Evolutionary conservation across 2,113 vertebrate genomes (phyloP).

Genomic region (Pollimyrus isidori): DNA sequence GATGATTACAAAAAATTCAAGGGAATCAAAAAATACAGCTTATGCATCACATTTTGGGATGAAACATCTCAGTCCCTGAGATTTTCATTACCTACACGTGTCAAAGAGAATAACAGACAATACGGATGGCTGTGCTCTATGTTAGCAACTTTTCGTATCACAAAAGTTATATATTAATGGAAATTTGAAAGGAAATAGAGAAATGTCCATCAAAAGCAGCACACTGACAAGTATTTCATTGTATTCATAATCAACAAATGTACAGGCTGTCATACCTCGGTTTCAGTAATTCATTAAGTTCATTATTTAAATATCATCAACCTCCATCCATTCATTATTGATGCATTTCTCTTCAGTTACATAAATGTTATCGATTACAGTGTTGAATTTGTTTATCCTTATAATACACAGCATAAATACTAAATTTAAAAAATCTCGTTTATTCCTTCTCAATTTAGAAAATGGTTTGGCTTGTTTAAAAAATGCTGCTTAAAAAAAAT

Average conservation of each 20-base stretch:
- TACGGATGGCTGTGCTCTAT: not conserved
- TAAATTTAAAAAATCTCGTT: not conserved
- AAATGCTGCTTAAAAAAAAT: not conserved
- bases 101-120: not conserved
- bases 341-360: not conserved
- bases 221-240: not conserved
- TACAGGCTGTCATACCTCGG: not conserved
- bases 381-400: not conserved
- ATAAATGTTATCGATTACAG: not conserved
- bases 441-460: not conserved
- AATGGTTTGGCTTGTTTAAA: not conserved
- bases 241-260: not conserved
- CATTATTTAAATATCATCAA: not conserved
- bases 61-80: not conserved
- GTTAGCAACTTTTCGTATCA: not conserved
- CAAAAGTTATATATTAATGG: not conserved
- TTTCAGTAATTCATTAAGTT: not conserved
- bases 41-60: not conserved
- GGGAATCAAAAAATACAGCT: not conserved
- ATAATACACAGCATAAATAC: not conserved
- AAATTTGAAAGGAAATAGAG: not conserved
- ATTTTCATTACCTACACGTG: not conserved
- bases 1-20: not conserved
- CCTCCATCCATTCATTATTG: not conserved
- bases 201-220: not conserved